phyloP scores from a whole-genome alignment of 2,113 vertebrate genomes.

The Saccopteryx leptura region DNA sequence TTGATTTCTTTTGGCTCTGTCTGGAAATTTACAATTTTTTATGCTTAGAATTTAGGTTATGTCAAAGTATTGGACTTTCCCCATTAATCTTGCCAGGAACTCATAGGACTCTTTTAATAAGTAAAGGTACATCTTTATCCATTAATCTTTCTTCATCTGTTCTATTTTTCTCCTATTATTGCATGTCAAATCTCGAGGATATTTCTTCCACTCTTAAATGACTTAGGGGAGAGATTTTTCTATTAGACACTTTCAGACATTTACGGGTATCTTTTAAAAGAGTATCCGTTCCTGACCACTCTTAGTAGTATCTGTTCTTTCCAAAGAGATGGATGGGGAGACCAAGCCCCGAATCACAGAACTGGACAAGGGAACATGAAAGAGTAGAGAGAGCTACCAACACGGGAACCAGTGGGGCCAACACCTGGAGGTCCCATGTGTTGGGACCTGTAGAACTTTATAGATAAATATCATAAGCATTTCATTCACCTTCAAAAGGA shows the following conservation, averaged over 20 bases:
- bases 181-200: neutral
- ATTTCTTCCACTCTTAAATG: neutral
- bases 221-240: neutral
- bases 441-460: neutral
- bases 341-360: neutral
- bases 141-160: neutral
- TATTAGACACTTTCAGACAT: neutral
- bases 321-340: neutral
- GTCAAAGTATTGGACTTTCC: neutral
- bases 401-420: neutral
- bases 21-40: conserved; percentile 16
- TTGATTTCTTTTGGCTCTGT: neutral
- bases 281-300: neutral
- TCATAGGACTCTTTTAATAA: neutral
- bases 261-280: conserved; percentile 28
- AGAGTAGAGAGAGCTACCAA: neutral
- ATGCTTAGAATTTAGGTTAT: neutral
- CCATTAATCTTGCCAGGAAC: neutral
- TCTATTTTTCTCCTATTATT: neutral
- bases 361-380: neutral
- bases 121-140: neutral
- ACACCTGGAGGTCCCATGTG: too few relatives aligned
- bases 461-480: neutral
- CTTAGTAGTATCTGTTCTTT: neutral
- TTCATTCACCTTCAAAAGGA: conserved; percentile 7